Base-by-base conservation (phyloP, 2,113 vertebrate genomes). In the Myrmecobius fasciatus region DNA sequence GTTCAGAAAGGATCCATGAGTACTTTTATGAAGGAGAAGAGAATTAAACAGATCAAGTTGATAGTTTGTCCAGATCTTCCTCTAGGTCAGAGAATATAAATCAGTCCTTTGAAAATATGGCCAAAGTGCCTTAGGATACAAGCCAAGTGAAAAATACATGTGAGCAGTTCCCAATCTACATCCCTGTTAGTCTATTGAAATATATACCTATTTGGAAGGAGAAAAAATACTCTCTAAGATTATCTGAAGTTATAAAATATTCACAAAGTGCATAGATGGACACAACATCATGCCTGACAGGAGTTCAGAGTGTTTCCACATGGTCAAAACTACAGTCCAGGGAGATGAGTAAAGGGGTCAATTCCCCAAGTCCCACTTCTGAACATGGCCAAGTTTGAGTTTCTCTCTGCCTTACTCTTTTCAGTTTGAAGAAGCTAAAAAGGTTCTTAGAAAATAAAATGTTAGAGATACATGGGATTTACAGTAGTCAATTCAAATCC, bases 71-170 rank as follows among this genome's bases (percentile, higher is more conserved):
- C 53, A 8, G 31, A 24, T 60, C 92, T 52, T 88, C 94, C 56
- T 83, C 83, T 28, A 53, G 93, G 91, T 54, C 60, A 52, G 53
- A 93, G 52, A 20, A 91, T 54, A 48, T 9, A 20, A 4, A 49
- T 56, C 52, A 26, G 3, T 0, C 0, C 52, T 25, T 52, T 91
- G 1, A 51, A 2, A 0, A 12, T 51, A 48, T 10, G 1, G 17
- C 95, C 92, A 51, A 83, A 89, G 53, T 0, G 25, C 90, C 3
- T 0, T 46, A 54, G 46, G 94, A 91, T 47, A 91, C 88, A 75
- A 0, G 1, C 51, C 52, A 89, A 49, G 25, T 46, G 93, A 89
- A 0, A 0, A 0, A 0, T 89, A 11, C 52, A 9, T 90, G 3
- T 43, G 95, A 83, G 26, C 94, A 89, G 91, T 36, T 28, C 0